These are phyloP conservation scores for Forbesichthys papilliferus DNA, from an alignment of 2,113 vertebrate genomes.

Conservation along the genomic window DNA sequence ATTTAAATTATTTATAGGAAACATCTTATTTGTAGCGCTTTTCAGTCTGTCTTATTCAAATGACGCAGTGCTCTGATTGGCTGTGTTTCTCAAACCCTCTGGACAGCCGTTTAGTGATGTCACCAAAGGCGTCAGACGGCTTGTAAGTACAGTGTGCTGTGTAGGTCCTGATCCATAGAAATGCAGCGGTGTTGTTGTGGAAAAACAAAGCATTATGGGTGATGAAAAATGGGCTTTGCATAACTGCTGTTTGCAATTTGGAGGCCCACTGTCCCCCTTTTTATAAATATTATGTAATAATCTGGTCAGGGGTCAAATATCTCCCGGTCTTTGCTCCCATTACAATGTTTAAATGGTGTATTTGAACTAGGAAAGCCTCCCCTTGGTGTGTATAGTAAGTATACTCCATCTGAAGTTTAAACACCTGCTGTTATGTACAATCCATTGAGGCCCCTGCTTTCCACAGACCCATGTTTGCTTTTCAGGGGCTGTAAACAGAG, in stretches of 20 bases:
- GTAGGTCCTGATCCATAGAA: too few relatives aligned
- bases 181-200: background rate
- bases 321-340: constrained; percentile 61
- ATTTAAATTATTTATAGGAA: too few relatives aligned
- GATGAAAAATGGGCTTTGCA: constrained; percentile 16
- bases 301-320: constrained; percentile 56
- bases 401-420: constrained; percentile 58
- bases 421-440: constrained; percentile 56
- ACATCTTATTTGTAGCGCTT: too few relatives aligned
- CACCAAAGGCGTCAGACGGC: too few relatives aligned
- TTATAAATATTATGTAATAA: constrained; percentile 61
- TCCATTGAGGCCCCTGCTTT: constrained; percentile 36
- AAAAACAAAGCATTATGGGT: constrained; percentile 2
- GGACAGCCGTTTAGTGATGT: too few relatives aligned
- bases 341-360: constrained; percentile 56
- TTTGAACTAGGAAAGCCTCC: constrained; percentile 54
- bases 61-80: too few relatives aligned
- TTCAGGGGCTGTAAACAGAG: constrained; percentile 45
- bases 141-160: too few relatives aligned
- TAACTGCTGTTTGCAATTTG: constrained; percentile 29
- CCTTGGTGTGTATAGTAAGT: constrained; percentile 51
- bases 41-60: too few relatives aligned
- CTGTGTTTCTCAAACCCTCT: too few relatives aligned
- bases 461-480: constrained; percentile 54
- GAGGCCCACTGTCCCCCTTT: constrained; percentile 37